These are phyloP conservation scores for Lonchura striata DNA, from an alignment of 2,113 vertebrate genomes.

Conservation along the genomic window DNA sequence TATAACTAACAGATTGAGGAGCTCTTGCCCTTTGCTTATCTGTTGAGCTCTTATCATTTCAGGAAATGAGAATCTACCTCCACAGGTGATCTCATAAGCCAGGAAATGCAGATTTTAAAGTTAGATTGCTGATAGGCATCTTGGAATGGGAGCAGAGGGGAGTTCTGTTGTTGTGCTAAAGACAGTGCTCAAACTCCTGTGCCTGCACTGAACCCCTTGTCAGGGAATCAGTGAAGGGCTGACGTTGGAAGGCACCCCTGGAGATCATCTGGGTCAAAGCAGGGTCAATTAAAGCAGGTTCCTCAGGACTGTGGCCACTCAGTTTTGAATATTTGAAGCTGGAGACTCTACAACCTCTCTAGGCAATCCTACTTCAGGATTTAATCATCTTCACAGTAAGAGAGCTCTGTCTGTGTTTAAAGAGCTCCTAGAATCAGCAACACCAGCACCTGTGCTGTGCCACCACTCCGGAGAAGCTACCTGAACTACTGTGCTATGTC, in stretches of 20 bases:
- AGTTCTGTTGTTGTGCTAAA: not conserved
- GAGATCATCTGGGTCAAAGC: not conserved
- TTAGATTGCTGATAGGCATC: not conserved
- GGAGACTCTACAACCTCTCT: not conserved
- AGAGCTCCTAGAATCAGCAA: not conserved
- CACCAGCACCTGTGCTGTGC: not conserved
- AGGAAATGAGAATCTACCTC: constrained; percentile 12
- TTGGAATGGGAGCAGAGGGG: not conserved
- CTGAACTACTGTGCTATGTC: not conserved
- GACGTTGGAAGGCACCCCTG: not conserved
- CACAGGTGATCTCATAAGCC: not conserved
- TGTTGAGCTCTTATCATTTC: not conserved
- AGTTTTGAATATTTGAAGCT: not conserved
- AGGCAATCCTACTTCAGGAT: not conserved
- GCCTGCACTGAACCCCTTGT: not conserved
- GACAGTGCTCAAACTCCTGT: not conserved
- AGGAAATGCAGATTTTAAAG: not conserved
- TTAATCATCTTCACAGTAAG: not conserved
- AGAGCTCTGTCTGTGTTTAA: not conserved
- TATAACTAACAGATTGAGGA: constrained; percentile 25
- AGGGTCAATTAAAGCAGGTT: not conserved
- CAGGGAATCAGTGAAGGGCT: not conserved
- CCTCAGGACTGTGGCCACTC: not conserved
- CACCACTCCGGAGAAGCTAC: not conserved
- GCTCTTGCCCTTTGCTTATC: constrained; percentile 9